Conservation (phyloP, 2,797 vertebrate species). For the Hipposideros larvatus region DNA sequence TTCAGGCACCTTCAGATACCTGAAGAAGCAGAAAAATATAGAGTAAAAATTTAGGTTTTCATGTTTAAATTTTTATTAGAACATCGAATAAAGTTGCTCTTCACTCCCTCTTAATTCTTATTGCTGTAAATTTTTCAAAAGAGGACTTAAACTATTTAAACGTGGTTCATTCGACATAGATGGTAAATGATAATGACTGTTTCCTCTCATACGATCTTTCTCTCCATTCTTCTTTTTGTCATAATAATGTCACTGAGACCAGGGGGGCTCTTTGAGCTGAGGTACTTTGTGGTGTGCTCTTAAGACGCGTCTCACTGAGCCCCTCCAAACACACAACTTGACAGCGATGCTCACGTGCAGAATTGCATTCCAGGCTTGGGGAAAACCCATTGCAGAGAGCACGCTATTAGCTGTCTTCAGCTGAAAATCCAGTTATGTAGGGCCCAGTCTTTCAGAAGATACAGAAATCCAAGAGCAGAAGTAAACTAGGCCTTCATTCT, state of each 20-base stretch:
- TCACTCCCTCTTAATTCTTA: not conserved
- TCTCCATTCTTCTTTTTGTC: not conserved
- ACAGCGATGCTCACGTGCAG: accelerated
- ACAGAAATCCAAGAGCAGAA: not conserved
- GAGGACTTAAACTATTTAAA: not conserved
- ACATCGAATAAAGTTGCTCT: not conserved
- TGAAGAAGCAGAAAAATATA: not conserved
- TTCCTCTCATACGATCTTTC: not conserved
- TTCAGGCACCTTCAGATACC: not conserved
- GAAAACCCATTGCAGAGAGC: not conserved
- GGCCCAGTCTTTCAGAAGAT: not conserved
- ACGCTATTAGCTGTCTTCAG: no score
- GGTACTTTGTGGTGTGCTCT: not conserved
- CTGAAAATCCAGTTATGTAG: not conserved
- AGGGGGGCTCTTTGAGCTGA: not conserved
- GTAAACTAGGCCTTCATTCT: not conserved
- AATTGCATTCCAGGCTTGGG: not conserved
- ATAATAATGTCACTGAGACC: not conserved
- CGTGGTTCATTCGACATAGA: not conserved
- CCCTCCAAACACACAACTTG: not conserved
- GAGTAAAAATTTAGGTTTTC: not conserved
- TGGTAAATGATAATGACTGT: not conserved
- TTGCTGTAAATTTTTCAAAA: not conserved
- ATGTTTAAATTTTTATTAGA: not conserved
- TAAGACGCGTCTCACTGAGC: accelerated